Percentiles rank a stretch among this genome's conserved stretches.
phyloP scores from a whole-genome alignment of 2,113 vertebrate species.

The Nyctereutes procyonoides region DNA sequence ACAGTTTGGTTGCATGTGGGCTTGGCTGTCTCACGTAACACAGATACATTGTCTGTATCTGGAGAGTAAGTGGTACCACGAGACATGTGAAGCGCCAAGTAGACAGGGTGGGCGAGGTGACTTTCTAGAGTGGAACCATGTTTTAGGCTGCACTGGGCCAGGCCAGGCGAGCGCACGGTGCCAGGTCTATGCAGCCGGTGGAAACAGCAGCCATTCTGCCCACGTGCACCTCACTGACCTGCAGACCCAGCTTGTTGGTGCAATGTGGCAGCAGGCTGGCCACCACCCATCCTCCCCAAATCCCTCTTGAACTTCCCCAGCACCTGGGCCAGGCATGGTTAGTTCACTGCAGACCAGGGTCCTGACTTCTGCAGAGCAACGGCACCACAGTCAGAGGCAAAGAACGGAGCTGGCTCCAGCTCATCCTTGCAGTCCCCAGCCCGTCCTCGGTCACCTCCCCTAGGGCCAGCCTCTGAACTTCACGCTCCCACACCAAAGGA shows the following conservation, averaged over 20 bases:
- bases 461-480: not conserved
- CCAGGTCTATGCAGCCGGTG: not conserved
- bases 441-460: not conserved
- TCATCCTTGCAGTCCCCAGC: not conserved
- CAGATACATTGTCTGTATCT: not conserved
- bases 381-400: not conserved
- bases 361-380: not conserved
- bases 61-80: not conserved
- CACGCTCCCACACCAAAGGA: not conserved
- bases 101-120: not conserved
- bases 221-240: not conserved
- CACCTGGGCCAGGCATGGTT: not conserved
- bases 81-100: accelerated
- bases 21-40: not conserved
- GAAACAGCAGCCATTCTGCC: too few relatives aligned
- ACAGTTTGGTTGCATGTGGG: too few relatives aligned
- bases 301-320: not conserved
- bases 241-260: not conserved
- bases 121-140: too few relatives aligned
- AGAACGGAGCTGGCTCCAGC: not conserved
- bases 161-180: accelerated
- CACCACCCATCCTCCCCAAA: not conserved
- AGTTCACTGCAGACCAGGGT: too few relatives aligned
- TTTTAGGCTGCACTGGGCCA: too few relatives aligned
- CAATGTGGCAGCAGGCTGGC: not conserved